Evolutionary conservation across 2,113 vertebrate species (phyloP).

Genomic region (Atrichornis clamosus): DNA sequence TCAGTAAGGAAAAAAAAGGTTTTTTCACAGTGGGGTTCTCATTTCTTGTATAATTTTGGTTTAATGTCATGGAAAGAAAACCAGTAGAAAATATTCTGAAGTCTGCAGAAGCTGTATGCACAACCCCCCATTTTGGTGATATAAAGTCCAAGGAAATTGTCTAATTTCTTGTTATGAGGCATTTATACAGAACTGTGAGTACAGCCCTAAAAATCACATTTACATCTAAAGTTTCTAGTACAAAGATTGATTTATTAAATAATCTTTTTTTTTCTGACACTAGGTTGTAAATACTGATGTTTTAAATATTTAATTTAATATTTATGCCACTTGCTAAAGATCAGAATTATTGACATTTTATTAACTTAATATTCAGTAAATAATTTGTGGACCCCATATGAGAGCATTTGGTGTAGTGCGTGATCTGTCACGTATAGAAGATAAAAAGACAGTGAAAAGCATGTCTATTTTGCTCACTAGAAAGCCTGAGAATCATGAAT

Average conservation of each 20-base stretch:
- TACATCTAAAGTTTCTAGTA: neutral
- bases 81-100: neutral
- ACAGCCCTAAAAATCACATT: constrained; percentile 2
- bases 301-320: constrained; percentile 8
- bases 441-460: neutral
- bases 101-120: neutral
- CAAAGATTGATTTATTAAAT: neutral
- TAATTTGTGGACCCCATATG: neutral
- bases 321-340: constrained; percentile 23
- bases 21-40: neutral
- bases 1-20: neutral
- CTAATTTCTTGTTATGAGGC: neutral
- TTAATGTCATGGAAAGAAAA: neutral
- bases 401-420: neutral
- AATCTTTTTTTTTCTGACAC: neutral
- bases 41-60: neutral
- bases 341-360: constrained; percentile 18
- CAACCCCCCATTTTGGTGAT: neutral
- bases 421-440: neutral
- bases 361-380: constrained; percentile 22
- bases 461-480: neutral
- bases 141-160: neutral
- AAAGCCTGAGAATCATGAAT: neutral
- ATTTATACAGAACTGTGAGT: neutral
- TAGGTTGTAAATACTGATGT: neutral